These are phyloP conservation scores for Chymomyza fuscimana DNA, from an alignment of 2,888 invertebrate species.

Conservation along the genomic window DNA sequence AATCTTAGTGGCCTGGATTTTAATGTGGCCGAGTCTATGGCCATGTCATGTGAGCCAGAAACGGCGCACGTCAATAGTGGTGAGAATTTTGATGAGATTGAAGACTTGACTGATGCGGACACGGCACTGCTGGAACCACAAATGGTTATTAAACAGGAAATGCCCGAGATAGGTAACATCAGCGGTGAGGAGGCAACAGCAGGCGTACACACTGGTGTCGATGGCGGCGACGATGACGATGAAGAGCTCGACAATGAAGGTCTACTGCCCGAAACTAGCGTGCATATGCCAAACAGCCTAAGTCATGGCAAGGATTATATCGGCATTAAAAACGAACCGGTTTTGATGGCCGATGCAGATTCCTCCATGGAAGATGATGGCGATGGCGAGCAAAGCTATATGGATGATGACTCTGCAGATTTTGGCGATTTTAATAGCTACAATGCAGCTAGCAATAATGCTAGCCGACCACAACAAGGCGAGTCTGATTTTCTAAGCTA, in stretches of 20 bases:
- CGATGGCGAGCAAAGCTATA: slow-evolving; percentile 46
- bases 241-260: slow-evolving; percentile 36
- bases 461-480: slow-evolving; percentile 38
- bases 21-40: slow-evolving; percentile 36
- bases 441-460: slow-evolving; percentile 36
- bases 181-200: slow-evolving; percentile 33
- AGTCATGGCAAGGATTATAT: slow-evolving; percentile 12
- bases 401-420: slow-evolving; percentile 60
- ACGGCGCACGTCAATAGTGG: slow-evolving; percentile 9
- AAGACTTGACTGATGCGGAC: slow-evolving; percentile 71
- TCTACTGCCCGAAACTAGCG: slow-evolving; percentile 50
- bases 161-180: slow-evolving; percentile 56
- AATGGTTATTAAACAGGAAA: slow-evolving; percentile 73
- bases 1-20: slow-evolving; percentile 16
- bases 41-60: too few relatives aligned
- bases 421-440: slow-evolving; percentile 50
- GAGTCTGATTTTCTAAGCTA: slow-evolving; percentile 68
- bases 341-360: slow-evolving; percentile 45
- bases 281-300: slow-evolving; percentile 24
- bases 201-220: slow-evolving; percentile 13
- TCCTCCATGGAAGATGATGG: slow-evolving; percentile 59
- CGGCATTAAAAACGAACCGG: slow-evolving; percentile 49
- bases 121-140: slow-evolving; percentile 71
- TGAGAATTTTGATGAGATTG: slow-evolving; percentile 55
- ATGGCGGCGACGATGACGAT: slow-evolving; percentile 39